Conservation (phyloP, 1,140 invertebrate genomes). For the Drosophila varians region DNA sequence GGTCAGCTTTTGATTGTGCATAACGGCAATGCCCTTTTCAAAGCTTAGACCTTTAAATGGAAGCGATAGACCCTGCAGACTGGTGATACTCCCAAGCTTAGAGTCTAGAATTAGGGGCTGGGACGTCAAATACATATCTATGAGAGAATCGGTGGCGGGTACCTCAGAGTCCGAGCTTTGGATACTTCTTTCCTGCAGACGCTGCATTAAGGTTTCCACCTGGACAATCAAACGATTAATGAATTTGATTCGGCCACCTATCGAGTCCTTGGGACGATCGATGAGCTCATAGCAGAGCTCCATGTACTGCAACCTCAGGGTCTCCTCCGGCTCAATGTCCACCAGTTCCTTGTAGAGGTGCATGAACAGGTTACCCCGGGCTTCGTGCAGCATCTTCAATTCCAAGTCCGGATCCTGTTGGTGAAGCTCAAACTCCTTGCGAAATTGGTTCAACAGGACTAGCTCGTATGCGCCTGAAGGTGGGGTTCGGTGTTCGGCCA, state of each 20-base stretch:
- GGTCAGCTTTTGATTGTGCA: neutral
- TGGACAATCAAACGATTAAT: slow-evolving; percentile 8
- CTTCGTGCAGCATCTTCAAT: neutral
- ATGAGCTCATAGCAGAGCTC: slow-evolving; percentile 30
- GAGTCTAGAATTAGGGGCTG: neutral
- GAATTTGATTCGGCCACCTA: neutral
- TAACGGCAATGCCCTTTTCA: neutral
- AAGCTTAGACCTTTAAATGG: neutral
- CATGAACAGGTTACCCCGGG: slow-evolving; percentile 19
- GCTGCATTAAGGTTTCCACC: neutral
- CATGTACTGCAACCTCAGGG: neutral
- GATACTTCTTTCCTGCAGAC: neutral
- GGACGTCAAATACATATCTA: neutral
- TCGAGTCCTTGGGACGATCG: neutral
- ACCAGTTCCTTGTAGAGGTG: slow-evolving; percentile 31
- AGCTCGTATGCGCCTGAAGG: neutral
- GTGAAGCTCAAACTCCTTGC: slow-evolving; percentile 1
- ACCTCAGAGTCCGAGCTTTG: neutral
- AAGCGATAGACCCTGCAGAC: neutral
- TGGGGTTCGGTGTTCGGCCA: neutral
- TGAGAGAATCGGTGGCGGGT: neutral
- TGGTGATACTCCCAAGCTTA: neutral
- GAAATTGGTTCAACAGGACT: slow-evolving; percentile 15
- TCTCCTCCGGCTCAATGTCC: slow-evolving; percentile 4
- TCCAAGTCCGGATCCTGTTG: neutral